phyloP scores from a whole-genome alignment of 2,797 vertebrate species.

The Xenops minutus region DNA sequence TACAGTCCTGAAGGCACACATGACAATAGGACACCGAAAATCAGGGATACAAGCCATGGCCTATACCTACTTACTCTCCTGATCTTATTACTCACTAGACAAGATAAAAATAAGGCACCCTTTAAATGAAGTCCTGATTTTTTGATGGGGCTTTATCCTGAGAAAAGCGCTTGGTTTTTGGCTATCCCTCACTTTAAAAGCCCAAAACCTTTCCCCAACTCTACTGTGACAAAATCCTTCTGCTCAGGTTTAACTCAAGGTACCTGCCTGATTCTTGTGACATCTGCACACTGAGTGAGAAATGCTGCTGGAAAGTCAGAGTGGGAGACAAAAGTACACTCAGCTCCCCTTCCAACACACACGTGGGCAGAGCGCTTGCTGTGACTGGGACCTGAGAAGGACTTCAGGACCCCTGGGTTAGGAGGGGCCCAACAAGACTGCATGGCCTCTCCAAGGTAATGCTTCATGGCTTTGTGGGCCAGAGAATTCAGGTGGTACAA shows the following conservation, averaged over 20 bases:
- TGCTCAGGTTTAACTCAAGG: neutral
- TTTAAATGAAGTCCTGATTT: neutral
- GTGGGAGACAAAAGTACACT: accelerated
- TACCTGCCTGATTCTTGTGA: neutral
- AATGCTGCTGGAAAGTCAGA: neutral
- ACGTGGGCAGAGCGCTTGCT: neutral
- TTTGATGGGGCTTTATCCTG: neutral
- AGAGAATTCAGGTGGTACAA: neutral
- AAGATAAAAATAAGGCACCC: neutral
- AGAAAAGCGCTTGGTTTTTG: neutral
- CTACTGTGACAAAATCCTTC: neutral
- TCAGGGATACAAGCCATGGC: neutral
- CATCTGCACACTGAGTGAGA: neutral
- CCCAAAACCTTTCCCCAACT: neutral
- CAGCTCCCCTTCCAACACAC: neutral
- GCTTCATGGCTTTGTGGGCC: neutral
- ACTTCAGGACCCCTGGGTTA: neutral
- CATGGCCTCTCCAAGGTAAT: neutral
- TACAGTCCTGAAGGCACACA: neutral
- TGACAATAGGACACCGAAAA: neutral
- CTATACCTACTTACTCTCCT: neutral
- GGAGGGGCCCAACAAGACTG: neutral
- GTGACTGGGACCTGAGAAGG: neutral
- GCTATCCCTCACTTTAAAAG: neutral
- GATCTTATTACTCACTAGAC: neutral